Evolutionary conservation across 2,797 vertebrate genomes (phyloP).

Genomic region (Pelodytes ibericus): DNA sequence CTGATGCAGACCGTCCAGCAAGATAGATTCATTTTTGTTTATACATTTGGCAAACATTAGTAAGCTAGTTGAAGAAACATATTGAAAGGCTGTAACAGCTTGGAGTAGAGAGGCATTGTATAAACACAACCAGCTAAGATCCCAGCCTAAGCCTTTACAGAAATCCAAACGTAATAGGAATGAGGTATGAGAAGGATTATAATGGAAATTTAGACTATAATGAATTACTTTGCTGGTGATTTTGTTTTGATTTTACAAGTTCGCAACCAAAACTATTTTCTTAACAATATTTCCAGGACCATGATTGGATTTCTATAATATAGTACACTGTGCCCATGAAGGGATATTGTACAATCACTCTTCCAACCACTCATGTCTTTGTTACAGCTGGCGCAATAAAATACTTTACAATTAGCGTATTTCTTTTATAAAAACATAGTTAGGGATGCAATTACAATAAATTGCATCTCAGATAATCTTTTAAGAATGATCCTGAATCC

Average conservation of each 20-base stretch:
- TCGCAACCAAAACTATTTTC: slow-evolving; percentile 22
- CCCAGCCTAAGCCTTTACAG: slow-evolving; percentile 14
- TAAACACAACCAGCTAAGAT: slow-evolving; percentile 33
- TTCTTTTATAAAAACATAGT: too few relatives aligned
- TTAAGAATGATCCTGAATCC: too few relatives aligned
- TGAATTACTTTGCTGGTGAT: neutral
- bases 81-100: slow-evolving; percentile 39
- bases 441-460: too few relatives aligned
- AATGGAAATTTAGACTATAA: slow-evolving; percentile 35
- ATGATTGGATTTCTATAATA: neutral
- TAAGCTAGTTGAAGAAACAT: slow-evolving; percentile 46
- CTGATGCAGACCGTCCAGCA: slow-evolving; percentile 10
- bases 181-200: slow-evolving; percentile 10
- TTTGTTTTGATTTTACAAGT: slow-evolving; percentile 2
- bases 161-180: slow-evolving; percentile 20
- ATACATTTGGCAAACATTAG: slow-evolving; percentile 44
- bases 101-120: slow-evolving; percentile 25
- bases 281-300: neutral
- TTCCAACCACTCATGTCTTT: too few relatives aligned
- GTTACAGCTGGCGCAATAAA: too few relatives aligned
- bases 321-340: too few relatives aligned
- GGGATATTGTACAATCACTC: too few relatives aligned
- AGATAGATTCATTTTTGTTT: slow-evolving; percentile 38
- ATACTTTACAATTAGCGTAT: too few relatives aligned
- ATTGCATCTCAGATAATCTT: too few relatives aligned